Base-by-base conservation (phyloP, 35 echinoderm and acorn worm species). In the Heliocidaris erythrogramma region DNA sequence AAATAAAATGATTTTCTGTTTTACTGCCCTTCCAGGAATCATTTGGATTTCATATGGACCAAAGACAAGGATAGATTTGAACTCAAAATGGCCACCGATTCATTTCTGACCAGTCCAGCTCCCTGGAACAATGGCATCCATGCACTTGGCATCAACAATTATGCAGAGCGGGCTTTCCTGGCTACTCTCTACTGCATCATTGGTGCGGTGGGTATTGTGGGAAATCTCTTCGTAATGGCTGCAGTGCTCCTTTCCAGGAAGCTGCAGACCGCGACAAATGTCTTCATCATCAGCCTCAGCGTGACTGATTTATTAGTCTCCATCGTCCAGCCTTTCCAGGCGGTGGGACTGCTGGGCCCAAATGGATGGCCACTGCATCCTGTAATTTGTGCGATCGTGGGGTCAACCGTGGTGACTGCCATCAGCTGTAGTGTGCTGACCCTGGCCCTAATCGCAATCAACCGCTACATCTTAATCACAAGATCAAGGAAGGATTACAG, bases 361-460 rank as follows among this genome's bases (percentile, higher is more conserved):
- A 85, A 95, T 30, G 92, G 87, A 2, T 99, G 98, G 96, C 98
- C 97, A 27, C 94, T 93, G 2, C 92, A 95, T 30, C 94, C 95
- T 32, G 87, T 30, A 9, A 89, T 99, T 9, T 99, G 98, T 32
- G 85, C 94, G 16, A 60, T 95, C 3, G 95, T 95, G 48, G 96
- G 96, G 13, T 52, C 97, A 7, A 95, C 95, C 13, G 93, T 99
- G 69, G 96, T 97, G 59, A 98, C 96, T 2, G 97, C 96, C 93
- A 95, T n/a, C 95, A 94, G 96, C 31, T 97, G 96, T 48, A 99
- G 97, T 48, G 95, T 99, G 30, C 95, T 97, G 94, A 97, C 98
- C 8, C 85, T 99, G 24, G 96, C 96, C 5, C 92, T 88, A 13
- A 97, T 98, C 29, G 98, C 96, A 52, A 96, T 97, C 69, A 97